phyloP scores from a whole-genome alignment of 2,888 invertebrate genomes.

The Erebia aethiops region DNA sequence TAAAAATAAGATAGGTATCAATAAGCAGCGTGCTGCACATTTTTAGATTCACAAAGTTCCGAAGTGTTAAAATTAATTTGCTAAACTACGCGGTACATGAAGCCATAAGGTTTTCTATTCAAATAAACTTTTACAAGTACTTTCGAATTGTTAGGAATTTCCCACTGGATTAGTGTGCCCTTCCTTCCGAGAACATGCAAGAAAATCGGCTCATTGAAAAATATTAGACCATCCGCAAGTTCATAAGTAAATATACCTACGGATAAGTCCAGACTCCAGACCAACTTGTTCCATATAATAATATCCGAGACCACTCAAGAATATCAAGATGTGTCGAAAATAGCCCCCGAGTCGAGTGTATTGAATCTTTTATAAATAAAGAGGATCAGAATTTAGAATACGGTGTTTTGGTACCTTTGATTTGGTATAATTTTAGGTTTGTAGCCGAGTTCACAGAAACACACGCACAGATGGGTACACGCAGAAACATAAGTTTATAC shows the following conservation, averaged over 20 bases:
- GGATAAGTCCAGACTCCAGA: not conserved
- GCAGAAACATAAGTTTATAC: no score
- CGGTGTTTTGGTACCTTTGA: not conserved
- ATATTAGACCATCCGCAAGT: not conserved
- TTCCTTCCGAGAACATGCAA: no score
- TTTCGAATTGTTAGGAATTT: no score
- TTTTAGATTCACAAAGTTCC: not conserved
- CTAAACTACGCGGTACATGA: not conserved
- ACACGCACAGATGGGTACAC: not conserved
- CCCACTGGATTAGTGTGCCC: no score
- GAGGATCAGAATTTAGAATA: conserved; percentile 6
- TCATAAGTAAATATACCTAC: not conserved
- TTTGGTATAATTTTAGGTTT: conserved; percentile 19
- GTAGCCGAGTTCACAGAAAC: not conserved
- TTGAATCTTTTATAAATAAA: conserved; percentile 32
- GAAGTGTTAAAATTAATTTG: not conserved
- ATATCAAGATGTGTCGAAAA: conserved; percentile 33
- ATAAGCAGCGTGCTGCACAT: not conserved
- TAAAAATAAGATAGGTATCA: not conserved
- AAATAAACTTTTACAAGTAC: not conserved
- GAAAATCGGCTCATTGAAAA: no score
- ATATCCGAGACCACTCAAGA: conserved; percentile 33
- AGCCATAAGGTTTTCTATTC: not conserved
- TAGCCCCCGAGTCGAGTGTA: conserved; percentile 29
- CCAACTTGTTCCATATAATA: not conserved